A percentile compares a stretch with the other conserved stretches of the same genome.
These are phyloP conservation scores for Malurus leucopterus DNA, from an alignment of 2,797 vertebrate species.

Conservation along the genomic window DNA sequence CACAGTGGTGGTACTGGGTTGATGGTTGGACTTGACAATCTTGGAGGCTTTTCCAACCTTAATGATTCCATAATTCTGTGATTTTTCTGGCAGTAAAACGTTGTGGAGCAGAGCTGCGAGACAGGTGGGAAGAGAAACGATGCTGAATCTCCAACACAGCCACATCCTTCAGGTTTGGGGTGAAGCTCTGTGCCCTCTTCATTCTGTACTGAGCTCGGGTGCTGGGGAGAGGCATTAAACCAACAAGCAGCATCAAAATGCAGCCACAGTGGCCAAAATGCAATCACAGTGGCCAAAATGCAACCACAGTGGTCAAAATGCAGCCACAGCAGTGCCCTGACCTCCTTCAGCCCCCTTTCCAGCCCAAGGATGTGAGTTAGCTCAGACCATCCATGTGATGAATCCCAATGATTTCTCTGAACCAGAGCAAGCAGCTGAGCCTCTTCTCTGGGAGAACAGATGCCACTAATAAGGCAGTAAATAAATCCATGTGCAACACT, in stretches of 20 bases:
- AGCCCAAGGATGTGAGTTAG: background rate
- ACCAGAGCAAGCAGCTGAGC: background rate
- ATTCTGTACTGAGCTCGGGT: fast-evolving
- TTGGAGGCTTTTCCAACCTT: background rate
- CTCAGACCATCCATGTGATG: fast-evolving
- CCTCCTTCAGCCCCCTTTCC: fast-evolving
- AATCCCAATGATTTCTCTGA: background rate
- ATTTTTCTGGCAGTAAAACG: background rate
- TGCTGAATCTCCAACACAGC: background rate
- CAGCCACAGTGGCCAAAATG: fast-evolving
- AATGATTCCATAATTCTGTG: background rate
- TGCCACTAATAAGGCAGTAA: constrained; percentile 20
- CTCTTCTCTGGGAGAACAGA: background rate
- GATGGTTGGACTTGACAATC: background rate
- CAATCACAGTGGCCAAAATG: fast-evolving
- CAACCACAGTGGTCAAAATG: fast-evolving
- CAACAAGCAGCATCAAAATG: background rate
- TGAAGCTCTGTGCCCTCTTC: background rate
- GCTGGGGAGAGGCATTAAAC: background rate
- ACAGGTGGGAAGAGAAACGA: background rate
- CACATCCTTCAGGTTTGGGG: background rate
- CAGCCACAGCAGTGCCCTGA: fast-evolving
- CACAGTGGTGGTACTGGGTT: background rate
- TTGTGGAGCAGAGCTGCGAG: background rate
- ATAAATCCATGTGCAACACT: constrained; percentile 4